Evolutionary conservation across 2,797 vertebrate genomes (phyloP).

Genomic region (Cynodonichthys magdalenae): DNA sequence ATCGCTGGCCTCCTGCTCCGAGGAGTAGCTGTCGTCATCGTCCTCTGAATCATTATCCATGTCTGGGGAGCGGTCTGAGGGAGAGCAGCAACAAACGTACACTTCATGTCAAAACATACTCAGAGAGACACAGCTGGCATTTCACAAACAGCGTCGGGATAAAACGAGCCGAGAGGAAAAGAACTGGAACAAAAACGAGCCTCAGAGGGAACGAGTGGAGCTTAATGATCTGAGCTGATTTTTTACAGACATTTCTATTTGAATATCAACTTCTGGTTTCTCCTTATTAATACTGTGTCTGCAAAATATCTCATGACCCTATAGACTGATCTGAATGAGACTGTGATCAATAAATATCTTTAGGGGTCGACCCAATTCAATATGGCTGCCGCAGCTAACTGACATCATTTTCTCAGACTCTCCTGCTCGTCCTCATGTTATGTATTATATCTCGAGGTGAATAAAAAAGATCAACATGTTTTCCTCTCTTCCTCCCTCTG

Average conservation of each 20-base stretch:
- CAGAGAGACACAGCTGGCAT: neutral
- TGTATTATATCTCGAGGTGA: conserved; percentile 29
- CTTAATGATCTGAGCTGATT: neutral
- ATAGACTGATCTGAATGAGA: no score
- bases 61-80: conserved; percentile 83
- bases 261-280: no score
- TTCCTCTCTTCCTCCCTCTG: conserved; percentile 44
- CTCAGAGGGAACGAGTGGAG: neutral
- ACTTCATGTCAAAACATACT: conserved; percentile 22
- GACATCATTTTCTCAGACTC: conserved; percentile 18
- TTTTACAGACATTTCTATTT: neutral
- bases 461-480: conserved; percentile 63
- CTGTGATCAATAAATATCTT: no score
- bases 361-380: no score
- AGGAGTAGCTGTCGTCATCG: conserved; percentile 86
- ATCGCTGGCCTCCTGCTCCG: conserved; percentile 85
- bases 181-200: neutral
- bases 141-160: neutral
- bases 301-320: no score
- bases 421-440: conserved; percentile 43
- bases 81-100: conserved; percentile 22
- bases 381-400: no score
- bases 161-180: neutral
- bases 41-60: conserved; percentile 87
- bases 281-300: no score